These are phyloP conservation scores for Drosophila prostipennis DNA, from an alignment of 2,888 invertebrate genomes.

Conservation along the genomic window DNA sequence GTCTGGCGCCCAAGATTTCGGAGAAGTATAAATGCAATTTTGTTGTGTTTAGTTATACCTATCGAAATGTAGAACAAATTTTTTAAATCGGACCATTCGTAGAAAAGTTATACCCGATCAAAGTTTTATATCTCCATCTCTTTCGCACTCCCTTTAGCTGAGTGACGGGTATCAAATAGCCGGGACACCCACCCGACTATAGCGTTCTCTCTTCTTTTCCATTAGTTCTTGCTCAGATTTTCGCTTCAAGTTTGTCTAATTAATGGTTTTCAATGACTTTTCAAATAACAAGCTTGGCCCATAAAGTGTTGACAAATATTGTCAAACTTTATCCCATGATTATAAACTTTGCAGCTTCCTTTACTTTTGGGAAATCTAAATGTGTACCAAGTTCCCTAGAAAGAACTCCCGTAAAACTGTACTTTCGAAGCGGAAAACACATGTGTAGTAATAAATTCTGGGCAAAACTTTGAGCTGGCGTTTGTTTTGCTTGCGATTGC, in stretches of 20 bases:
- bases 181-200: no score
- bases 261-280: conserved; percentile 1
- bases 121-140: no score
- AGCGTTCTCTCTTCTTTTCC: no score
- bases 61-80: no score
- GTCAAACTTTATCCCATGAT: conserved; percentile 15
- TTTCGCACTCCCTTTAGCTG: no score
- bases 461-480: conserved; percentile 37
- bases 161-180: no score
- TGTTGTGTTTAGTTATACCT: no score
- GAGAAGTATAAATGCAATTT: no score
- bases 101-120: no score
- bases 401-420: conserved; percentile 27
- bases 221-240: no score
- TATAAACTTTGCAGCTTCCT: conserved; percentile 9
- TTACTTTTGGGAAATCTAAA: conserved; percentile 6
- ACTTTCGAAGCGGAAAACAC: conserved; percentile 38
- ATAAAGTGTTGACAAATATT: conserved; percentile 30
- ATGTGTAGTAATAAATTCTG: conserved; percentile 61
- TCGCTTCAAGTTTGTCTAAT: conserved; percentile 1
- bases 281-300: conserved; percentile 16
- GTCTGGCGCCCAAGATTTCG: no score
- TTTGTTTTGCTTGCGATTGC: conserved; percentile 11
- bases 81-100: no score
- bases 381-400: conserved; percentile 9